Evolutionary conservation across 2,888 invertebrate species (phyloP), one percentile per base, ranked within the genome.

Genomic region (Pocota personata): DNA sequence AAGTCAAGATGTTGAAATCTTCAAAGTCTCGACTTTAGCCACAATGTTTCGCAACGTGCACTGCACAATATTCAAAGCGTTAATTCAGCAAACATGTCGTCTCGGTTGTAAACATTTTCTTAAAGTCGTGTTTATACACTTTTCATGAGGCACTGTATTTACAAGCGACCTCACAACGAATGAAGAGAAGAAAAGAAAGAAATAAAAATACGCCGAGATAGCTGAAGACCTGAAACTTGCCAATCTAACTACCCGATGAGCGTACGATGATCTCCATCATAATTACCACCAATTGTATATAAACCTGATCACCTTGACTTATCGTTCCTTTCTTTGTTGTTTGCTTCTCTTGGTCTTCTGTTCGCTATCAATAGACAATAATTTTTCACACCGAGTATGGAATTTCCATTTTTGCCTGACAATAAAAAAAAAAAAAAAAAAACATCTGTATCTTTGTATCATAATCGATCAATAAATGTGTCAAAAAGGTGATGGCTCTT

Each of bases 241-340:
- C 35, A 52, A 75, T 50, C 73, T 58, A 69, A 72, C 55, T 79
- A 75, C 67, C 37, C 79, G 73, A 57, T 57, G 64, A 69, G 83
- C 79, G 84, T 84, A 75, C 84, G 84, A 84, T 80, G 84, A 84
- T 84, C 84, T 84, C 75, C 75, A 64, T 52, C 79, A 69, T 79
- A 80, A 80, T 71, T 84, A 75, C 84, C 64, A 43, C 50, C 69
- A 80, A 80, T 75, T 75, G 73, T 84, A 84, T 69, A 50, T 43
- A 67, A 79, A 84, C 84, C 79, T 58, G 75, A 43, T 84, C 75
- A 84, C 84, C 84, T 84, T 84, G 84, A 84, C 79, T 80, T 75
- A 71, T 71, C 64, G 75, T 71, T 40, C 50, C 62, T 64, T 69
- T 75, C 73, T 75, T 84, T 71, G 64, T 69, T 76, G 21, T 30